Conservation (phyloP, 23 tunicate genomes). For the Corella eumyota region DNA sequence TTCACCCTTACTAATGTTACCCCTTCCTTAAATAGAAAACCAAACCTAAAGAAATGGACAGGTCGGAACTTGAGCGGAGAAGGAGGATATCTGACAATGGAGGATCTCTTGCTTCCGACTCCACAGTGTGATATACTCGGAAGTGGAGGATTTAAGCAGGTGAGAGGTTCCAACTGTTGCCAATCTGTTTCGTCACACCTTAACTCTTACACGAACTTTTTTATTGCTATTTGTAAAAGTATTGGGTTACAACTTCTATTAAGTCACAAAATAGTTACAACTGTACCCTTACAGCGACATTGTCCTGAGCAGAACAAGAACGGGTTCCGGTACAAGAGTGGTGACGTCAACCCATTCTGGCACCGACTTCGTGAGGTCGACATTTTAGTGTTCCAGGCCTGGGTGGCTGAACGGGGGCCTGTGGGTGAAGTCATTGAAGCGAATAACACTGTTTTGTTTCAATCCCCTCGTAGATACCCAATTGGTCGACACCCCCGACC, state of each 20-base stretch:
- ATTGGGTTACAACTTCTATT: no score
- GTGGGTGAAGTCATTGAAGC: conserved; percentile 3
- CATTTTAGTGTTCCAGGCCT: conserved; percentile 35
- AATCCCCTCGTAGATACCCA: conserved; percentile 9
- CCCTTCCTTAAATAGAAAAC: conserved; percentile 15
- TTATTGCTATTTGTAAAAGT: no score
- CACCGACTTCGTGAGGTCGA: conserved; percentile 3
- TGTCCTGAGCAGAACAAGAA: conserved; percentile 21
- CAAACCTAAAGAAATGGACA: conserved; percentile 26
- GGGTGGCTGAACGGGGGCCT: conserved; percentile 40
- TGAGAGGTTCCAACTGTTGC: no score
- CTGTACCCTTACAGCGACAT: neutral
- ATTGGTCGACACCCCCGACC: conserved; percentile 49
- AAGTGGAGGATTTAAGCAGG: conserved; percentile 27
- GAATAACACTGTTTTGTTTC: conserved; percentile 18
- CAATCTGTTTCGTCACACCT: neutral
- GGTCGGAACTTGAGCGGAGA: conserved; percentile 26
- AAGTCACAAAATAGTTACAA: neutral
- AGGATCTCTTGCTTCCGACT: conserved; percentile 13
- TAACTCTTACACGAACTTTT: neutral
- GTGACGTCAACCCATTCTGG: conserved; percentile 24
- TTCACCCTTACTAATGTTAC: no score
- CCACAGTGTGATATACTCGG: conserved; percentile 7
- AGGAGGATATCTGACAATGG: conserved; percentile 30
- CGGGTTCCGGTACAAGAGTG: conserved; percentile 21